Conservation (phyloP, 53 echinoderm and acorn worm species). For the Mesocentrotus franciscanus region DNA sequence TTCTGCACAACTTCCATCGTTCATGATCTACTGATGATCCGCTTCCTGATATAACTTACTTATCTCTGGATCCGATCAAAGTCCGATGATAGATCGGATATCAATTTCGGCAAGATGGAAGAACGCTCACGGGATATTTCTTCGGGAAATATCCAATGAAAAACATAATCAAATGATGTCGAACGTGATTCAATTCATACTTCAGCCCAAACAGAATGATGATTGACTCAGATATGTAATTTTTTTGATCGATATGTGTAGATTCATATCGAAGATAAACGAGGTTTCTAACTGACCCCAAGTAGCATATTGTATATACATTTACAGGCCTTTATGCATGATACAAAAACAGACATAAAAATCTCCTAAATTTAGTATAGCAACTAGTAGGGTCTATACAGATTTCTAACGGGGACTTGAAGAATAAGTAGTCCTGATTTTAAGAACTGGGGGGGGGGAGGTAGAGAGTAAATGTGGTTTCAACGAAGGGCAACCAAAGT, state of each 20-base stretch:
- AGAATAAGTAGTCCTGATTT: too few relatives aligned
- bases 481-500: too few relatives aligned
- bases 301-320: not conserved
- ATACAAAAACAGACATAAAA: not conserved
- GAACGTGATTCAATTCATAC: constrained; percentile 4
- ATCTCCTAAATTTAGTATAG: not conserved
- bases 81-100: constrained; percentile 25
- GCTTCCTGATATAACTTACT: not conserved
- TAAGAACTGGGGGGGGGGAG: too few relatives aligned
- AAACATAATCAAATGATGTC: not conserved
- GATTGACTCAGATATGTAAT: constrained; percentile 21
- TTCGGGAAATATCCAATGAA: constrained; percentile 4
- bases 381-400: too few relatives aligned
- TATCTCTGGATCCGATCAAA: constrained; percentile 29
- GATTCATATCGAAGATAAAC: constrained; percentile 14
- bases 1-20: not conserved
- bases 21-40: not conserved
- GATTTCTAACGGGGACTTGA: too few relatives aligned
- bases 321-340: not conserved
- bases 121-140: not conserved
- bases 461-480: too few relatives aligned
- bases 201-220: not conserved
- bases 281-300: not conserved
- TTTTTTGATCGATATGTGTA: not conserved
- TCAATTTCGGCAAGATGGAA: not conserved